Percentiles rank a stretch among this genome's conserved stretches.
These are phyloP conservation scores for Bombyx mori DNA, from an alignment of 1,140 invertebrate species.

Conservation along the genomic window ASM3026992v2 NC_085129.1:2513501-2514000, in stretches of 20 bases:
- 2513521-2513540: no score
- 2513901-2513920: conserved; percentile 28
- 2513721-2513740: conserved; percentile 95
- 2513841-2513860: not conserved
- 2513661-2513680: conserved; percentile 98
- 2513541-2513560: conserved; percentile 60
- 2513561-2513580: conserved; percentile 96
- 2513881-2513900: not conserved
- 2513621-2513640: conserved; percentile 89
- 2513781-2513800: conserved; percentile 89
- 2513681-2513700: conserved; percentile 99
- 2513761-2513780: conserved; percentile 97
- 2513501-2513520: no score
- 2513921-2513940: conserved; percentile 79
- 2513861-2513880: not conserved
- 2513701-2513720: conserved; percentile 91
- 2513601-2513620: conserved; percentile 90
- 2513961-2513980: conserved; percentile 82
- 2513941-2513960: conserved; percentile 78
- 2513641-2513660: conserved; percentile 85
- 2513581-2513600: conserved; percentile 93
- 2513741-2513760: conserved; percentile 92
- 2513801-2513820: conserved; percentile 50
- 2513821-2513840: not conserved
- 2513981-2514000: conserved; percentile 83